These are phyloP conservation scores for Phalacrocorax aristotelis DNA, from an alignment of 2,113 vertebrate genomes.

Conservation along the genomic window DNA sequence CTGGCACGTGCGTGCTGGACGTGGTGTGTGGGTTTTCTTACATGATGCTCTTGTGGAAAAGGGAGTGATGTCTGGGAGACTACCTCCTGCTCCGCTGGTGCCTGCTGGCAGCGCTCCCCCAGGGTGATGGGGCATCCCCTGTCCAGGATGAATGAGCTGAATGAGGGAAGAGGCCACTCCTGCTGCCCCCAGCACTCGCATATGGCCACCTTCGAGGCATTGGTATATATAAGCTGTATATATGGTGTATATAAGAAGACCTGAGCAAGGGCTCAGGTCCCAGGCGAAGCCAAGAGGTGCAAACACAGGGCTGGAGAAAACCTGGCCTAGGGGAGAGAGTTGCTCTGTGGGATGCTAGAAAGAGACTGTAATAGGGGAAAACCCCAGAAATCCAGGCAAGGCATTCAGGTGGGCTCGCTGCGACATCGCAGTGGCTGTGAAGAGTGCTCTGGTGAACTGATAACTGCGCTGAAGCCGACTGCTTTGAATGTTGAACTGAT, in stretches of 20 bases:
- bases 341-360: not conserved
- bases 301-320: not conserved
- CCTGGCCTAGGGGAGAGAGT: not conserved
- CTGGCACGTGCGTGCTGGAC: fast-evolving
- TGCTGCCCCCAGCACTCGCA: not conserved
- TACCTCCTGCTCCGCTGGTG: not conserved
- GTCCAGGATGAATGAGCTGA: not conserved
- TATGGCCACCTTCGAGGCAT: not conserved
- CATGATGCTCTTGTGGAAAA: not conserved
- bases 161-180: not conserved
- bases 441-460: fast-evolving
- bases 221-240: too few relatives aligned
- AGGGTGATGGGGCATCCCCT: not conserved
- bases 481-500: not conserved
- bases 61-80: not conserved
- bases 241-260: not conserved
- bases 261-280: not conserved
- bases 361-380: not conserved
- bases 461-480: fast-evolving
- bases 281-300: not conserved
- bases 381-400: not conserved
- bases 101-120: not conserved
- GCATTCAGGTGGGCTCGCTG: fast-evolving
- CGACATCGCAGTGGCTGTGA: too few relatives aligned
- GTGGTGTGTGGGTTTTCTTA: not conserved